Evolutionary conservation across 2,888 invertebrate species (phyloP).

Genomic region (Galerucella pusilla): DNA sequence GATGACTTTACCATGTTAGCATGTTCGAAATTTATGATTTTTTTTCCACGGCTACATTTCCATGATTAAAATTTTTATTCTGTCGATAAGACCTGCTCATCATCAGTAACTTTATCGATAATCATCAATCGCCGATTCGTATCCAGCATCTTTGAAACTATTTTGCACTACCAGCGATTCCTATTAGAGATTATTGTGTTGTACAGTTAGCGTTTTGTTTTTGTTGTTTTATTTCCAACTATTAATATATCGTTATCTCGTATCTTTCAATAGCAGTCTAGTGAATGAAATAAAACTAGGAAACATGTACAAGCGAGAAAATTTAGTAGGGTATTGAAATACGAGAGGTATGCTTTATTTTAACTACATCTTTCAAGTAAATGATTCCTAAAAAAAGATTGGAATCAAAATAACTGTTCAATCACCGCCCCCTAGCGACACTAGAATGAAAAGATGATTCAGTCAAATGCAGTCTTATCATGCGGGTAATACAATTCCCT

Average conservation of each 20-base stretch:
- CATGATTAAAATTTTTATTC: neutral
- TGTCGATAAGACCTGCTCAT: neutral
- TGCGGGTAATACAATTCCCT: too few species aligned
- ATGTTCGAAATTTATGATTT: neutral
- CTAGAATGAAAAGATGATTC: too few species aligned
- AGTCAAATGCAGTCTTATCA: too few species aligned
- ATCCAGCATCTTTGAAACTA: slow-evolving; percentile 9
- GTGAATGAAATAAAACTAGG: neutral
- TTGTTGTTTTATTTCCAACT: neutral
- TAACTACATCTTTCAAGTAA: too few species aligned
- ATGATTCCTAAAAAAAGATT: too few species aligned
- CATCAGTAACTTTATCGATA: slow-evolving; percentile 12
- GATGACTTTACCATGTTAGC: too few species aligned
- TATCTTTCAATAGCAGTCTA: neutral
- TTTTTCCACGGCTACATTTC: neutral
- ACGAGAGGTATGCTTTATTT: too few species aligned
- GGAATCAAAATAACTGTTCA: too few species aligned
- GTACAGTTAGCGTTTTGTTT: neutral
- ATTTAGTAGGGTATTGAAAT: too few species aligned
- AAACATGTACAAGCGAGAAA: too few species aligned
- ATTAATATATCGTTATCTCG: neutral
- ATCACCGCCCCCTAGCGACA: too few species aligned
- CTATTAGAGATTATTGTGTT: neutral
- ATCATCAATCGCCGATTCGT: neutral
- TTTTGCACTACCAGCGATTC: neutral